Evolutionary conservation across 2,797 vertebrate genomes (phyloP).

Genomic region (Tangara arthus): DNA sequence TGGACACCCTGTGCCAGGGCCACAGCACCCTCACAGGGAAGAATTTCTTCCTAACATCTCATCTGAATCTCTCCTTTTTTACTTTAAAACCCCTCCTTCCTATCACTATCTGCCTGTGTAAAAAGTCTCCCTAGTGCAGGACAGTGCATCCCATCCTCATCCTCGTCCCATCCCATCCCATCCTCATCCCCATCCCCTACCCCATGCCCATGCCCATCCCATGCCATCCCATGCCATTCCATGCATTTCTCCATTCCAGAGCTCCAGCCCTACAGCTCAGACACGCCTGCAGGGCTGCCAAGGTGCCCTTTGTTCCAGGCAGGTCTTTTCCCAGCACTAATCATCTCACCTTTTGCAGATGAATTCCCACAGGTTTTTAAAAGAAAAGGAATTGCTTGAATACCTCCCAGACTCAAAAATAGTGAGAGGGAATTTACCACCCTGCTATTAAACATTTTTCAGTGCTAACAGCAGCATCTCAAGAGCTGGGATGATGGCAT

Average conservation of each 20-base stretch:
- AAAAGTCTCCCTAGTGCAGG: background rate
- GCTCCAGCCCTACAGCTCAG: background rate
- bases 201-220: too few relatives aligned
- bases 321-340: background rate
- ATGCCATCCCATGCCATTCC: background rate
- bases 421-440: background rate
- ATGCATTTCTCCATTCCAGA: background rate
- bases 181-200: background rate
- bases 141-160: background rate
- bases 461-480: background rate
- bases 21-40: background rate
- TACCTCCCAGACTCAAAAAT: background rate
- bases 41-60: background rate
- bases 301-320: background rate
- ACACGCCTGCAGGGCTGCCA: background rate
- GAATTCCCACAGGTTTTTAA: background rate
- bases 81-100: background rate
- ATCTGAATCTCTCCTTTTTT: background rate
- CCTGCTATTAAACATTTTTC: background rate
- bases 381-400: background rate
- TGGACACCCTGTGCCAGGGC: background rate
- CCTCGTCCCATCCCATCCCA: background rate
- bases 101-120: background rate
- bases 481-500: background rate
- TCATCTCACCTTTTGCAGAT: background rate